Percentiles rank a stretch among this genome's conserved stretches.
phyloP scores from a whole-genome alignment of 2,113 vertebrate species.

The Onychorhynchus coronatus region DNA sequence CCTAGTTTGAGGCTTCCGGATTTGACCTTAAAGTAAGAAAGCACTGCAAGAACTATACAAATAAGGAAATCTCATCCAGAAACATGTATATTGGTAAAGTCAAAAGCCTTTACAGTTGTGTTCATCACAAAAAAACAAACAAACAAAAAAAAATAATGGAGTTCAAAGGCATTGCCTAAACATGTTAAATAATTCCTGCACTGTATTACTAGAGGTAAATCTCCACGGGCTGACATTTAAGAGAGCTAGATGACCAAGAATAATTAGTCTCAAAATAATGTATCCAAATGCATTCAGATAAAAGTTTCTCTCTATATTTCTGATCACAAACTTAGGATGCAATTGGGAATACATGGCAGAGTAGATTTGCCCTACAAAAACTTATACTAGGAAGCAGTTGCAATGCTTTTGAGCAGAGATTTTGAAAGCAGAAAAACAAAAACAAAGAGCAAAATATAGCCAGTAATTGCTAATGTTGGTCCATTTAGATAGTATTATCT shows the following conservation, averaged over 20 bases:
- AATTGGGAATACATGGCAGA: neutral
- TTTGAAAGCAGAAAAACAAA: constrained; percentile 14
- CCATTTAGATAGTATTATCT: neutral
- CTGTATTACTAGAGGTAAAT: neutral
- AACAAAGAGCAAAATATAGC: neutral
- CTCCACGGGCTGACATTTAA: neutral
- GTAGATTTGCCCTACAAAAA: neutral
- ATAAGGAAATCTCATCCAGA: neutral
- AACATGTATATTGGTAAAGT: neutral
- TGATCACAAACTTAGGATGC: neutral
- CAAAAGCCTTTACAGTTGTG: neutral
- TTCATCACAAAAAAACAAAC: neutral
- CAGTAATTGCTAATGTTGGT: neutral
- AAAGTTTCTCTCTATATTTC: neutral
- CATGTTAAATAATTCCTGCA: neutral
- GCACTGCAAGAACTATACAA: neutral
- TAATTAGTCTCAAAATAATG: neutral
- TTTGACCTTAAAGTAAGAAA: neutral
- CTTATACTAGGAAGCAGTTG: neutral
- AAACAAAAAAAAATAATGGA: neutral
- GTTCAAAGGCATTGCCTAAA: neutral
- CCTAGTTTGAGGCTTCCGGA: neutral
- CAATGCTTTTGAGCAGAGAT: neutral
- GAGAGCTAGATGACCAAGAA: neutral
- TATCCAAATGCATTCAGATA: neutral